Evolutionary conservation across 1,140 invertebrate genomes (phyloP).

Genomic region (Oryctes rhinoceros): DNA sequence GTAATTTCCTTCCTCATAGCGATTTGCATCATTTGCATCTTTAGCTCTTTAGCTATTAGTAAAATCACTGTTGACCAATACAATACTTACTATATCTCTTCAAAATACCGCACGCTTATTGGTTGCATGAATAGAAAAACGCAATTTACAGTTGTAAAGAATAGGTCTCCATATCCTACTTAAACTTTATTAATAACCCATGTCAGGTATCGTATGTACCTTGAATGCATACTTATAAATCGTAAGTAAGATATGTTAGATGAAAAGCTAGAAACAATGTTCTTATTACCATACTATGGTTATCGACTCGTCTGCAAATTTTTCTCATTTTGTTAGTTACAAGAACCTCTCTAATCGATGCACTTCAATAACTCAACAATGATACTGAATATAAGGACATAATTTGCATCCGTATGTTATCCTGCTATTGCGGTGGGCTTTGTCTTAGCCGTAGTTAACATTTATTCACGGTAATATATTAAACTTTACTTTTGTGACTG

Average conservation of each 20-base stretch:
- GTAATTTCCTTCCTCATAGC: too few relatives aligned
- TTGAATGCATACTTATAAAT: constrained; percentile 30
- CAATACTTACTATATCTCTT: too few relatives aligned
- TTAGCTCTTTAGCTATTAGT: too few relatives aligned
- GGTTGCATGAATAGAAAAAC: neutral
- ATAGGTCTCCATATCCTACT: constrained; percentile 16
- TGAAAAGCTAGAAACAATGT: constrained; percentile 18
- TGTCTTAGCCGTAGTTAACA: too few relatives aligned
- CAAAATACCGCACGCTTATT: too few relatives aligned
- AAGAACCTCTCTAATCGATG: constrained; percentile 16
- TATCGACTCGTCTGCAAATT: neutral
- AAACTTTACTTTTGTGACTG: too few relatives aligned
- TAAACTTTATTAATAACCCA: constrained; percentile 16
- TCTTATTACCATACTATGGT: constrained; percentile 35
- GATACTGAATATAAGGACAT: constrained; percentile 7
- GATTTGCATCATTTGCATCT: too few relatives aligned
- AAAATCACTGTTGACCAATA: too few relatives aligned
- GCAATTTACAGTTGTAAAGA: constrained; percentile 27
- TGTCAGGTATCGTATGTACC: neutral
- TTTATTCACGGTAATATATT: too few relatives aligned
- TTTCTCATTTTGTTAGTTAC: constrained; percentile 11
- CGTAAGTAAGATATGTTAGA: constrained; percentile 6
- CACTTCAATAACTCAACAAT: neutral
- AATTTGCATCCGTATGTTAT: neutral
- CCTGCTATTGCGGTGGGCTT: neutral